phyloP scores from a whole-genome alignment of 53 echinoderm and acorn worm species.

The Paelopatides confundens region DNA sequence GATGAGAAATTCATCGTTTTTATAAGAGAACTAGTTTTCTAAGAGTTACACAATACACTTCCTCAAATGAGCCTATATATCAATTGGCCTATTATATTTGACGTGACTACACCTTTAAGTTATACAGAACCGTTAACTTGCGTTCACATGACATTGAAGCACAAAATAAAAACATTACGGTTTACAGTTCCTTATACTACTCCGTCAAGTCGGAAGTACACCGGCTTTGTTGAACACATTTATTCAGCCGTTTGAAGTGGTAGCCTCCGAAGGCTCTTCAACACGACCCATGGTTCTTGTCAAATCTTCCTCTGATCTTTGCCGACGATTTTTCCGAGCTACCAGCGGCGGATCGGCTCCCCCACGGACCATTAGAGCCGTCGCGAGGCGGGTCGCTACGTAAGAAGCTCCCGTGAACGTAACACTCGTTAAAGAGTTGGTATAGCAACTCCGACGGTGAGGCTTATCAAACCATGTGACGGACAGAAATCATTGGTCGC shows the following conservation, averaged over 20 bases:
- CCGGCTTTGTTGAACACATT: background rate
- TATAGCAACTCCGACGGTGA: background rate
- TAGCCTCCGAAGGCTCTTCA: background rate
- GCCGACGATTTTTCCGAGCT: slow-evolving; percentile 35
- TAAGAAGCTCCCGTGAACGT: background rate
- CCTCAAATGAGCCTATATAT: too few species aligned
- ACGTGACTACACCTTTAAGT: background rate
- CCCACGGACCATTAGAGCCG: slow-evolving; percentile 42
- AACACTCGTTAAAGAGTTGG: background rate
- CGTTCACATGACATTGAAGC: too few species aligned
- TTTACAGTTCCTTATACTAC: background rate
- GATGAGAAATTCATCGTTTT: too few species aligned
- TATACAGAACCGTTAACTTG: too few species aligned
- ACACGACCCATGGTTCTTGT: slow-evolving; percentile 53
- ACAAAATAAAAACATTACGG: too few species aligned
- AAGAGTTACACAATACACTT: too few species aligned
- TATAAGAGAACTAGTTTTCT: too few species aligned
- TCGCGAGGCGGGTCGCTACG: background rate
- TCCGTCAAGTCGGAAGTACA: background rate
- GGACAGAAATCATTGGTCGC: background rate
- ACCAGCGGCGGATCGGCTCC: slow-evolving; percentile 34
- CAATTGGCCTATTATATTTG: too few species aligned
- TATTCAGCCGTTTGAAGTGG: slow-evolving; percentile 19
- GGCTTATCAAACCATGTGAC: too few species aligned
- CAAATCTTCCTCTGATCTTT: slow-evolving; percentile 44